Conservation (phyloP, 2,113 vertebrate species). For the rat (Rattus norvegicus) region GRCr8 NC_086020.1:45630001-45630500, state of each 20-base stretch:
- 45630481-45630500: neutral
- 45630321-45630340: neutral
- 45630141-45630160: too few species aligned
- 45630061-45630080: neutral
- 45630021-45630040: neutral
- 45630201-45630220: neutral
- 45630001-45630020: neutral
- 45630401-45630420: neutral
- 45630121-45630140: neutral
- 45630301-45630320: neutral
- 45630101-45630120: neutral
- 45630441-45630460: slow-evolving; percentile 14
- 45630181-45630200: neutral
- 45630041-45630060: neutral
- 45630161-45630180: neutral
- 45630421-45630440: neutral
- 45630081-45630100: neutral
- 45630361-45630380: neutral
- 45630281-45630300: neutral
- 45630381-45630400: neutral
- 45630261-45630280: neutral
- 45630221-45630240: neutral
- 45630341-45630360: neutral
- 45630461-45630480: neutral
- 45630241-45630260: neutral